phyloP scores from a whole-genome alignment of 1,140 invertebrate genomes.

The Agraylea sexmaculata region DNA sequence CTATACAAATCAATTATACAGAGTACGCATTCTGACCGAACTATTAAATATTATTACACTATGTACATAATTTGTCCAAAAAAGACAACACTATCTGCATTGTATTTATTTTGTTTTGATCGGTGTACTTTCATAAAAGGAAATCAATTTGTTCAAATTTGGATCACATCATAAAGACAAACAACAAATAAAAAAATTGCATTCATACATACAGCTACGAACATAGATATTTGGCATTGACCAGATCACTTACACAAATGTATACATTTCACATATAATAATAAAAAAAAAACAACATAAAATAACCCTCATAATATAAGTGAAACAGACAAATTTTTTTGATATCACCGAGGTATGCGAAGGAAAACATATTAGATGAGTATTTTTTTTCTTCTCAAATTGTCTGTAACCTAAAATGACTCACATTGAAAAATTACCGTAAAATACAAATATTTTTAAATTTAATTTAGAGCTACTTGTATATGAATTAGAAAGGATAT shows the following conservation, averaged over 20 bases:
- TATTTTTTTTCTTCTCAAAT: constrained; percentile 10
- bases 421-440: constrained; percentile 20
- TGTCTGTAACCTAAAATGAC: constrained; percentile 20
- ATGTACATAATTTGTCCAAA: constrained; percentile 19
- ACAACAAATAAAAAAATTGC: constrained; percentile 3
- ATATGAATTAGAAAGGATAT: constrained; percentile 22
- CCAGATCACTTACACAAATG: constrained; percentile 10
- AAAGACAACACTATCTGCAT: no score
- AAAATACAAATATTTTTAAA: constrained; percentile 18
- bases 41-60: constrained; percentile 21
- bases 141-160: constrained; percentile 15
- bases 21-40: constrained; percentile 20
- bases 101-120: constrained; percentile 15
- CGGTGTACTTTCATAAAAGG: constrained; percentile 14
- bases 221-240: constrained; percentile 17
- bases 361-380: not conserved
- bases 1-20: constrained; percentile 22
- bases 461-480: constrained; percentile 18
- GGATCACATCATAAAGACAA: constrained; percentile 17
- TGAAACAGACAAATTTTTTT: not conserved
- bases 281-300: constrained; percentile 1
- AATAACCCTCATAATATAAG: not conserved
- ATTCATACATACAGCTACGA: constrained; percentile 3
- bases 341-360: not conserved
- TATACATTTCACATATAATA: constrained; percentile 1